These are phyloP conservation scores for Ptychadena robeensis DNA, from an alignment of 2,797 vertebrate genomes.

Conservation along the genomic window DNA sequence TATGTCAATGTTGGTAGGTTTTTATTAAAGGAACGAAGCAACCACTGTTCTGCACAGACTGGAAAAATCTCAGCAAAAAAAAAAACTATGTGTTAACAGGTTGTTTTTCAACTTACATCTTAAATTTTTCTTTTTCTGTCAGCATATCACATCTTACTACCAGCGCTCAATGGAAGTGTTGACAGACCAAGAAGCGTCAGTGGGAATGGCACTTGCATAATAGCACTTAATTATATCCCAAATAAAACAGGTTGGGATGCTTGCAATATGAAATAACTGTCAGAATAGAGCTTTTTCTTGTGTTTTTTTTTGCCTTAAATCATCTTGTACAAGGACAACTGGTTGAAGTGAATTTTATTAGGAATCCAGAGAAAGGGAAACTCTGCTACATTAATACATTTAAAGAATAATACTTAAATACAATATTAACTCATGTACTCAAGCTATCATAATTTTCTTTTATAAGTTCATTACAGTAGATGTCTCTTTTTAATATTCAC, in stretches of 20 bases:
- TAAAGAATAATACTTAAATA: not conserved
- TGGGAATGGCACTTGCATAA: conserved; percentile 57
- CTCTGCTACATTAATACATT: not conserved
- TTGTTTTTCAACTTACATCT: conserved; percentile 61
- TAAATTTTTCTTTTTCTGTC: conserved; percentile 62
- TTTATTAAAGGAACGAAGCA: conserved; percentile 26
- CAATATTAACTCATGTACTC: not conserved
- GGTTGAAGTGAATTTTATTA: conserved; percentile 27
- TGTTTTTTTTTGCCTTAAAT: conserved; percentile 47
- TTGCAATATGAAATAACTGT: conserved; percentile 57
- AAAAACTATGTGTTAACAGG: conserved; percentile 60
- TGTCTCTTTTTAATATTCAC: not conserved
- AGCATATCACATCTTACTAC: conserved; percentile 57
- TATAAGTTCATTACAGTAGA: not conserved
- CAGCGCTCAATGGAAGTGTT: conserved; percentile 52
- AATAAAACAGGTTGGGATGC: conserved; percentile 54
- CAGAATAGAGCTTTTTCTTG: conserved; percentile 39
- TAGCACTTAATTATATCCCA: conserved; percentile 61
- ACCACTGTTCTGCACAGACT: conserved; percentile 31
- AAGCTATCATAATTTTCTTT: not conserved
- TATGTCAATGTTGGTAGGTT: conserved; percentile 21
- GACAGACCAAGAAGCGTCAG: conserved; percentile 61
- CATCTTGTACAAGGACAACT: conserved; percentile 17
- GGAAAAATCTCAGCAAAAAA: conserved; percentile 44
- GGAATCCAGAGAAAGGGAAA: not conserved